These are phyloP conservation scores for Ecdyonurus torrentis DNA, from an alignment of 2,888 invertebrate genomes.

Conservation along the genomic window DNA sequence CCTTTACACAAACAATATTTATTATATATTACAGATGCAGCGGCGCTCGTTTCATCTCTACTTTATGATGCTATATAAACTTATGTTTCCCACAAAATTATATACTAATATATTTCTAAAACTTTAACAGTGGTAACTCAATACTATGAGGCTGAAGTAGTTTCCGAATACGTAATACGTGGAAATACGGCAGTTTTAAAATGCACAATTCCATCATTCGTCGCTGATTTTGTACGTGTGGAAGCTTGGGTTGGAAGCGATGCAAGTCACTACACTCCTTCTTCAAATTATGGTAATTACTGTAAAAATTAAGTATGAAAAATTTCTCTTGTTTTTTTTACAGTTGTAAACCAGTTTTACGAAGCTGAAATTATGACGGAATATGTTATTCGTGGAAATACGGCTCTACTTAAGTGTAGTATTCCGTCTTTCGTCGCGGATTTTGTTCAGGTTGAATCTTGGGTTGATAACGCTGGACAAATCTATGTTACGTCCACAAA, in stretches of 20 bases:
- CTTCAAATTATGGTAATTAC: slow-evolving; percentile 52
- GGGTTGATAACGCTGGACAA: slow-evolving; percentile 31
- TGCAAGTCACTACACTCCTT: slow-evolving; percentile 50
- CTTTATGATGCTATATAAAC: too few species aligned
- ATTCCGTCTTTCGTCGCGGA: slow-evolving; percentile 59
- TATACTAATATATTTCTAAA: background rate
- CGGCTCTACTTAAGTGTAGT: slow-evolving; percentile 52
- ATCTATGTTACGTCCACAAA: background rate
- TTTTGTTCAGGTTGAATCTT: slow-evolving; percentile 50
- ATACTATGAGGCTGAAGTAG: slow-evolving; percentile 15
- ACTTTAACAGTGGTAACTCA: slow-evolving; percentile 15
- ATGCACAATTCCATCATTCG: slow-evolving; percentile 29
- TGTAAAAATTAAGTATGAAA: background rate
- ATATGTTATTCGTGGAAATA: slow-evolving; percentile 56
- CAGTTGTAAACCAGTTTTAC: slow-evolving; percentile 56
- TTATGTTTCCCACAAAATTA: too few species aligned
- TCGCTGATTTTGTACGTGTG: slow-evolving; percentile 28
- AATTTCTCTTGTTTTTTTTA: background rate
- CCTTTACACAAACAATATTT: too few species aligned
- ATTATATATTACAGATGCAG: too few species aligned
- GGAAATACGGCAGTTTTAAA: slow-evolving; percentile 28
- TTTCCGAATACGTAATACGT: slow-evolving; percentile 22
- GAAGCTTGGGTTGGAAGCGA: slow-evolving; percentile 31
- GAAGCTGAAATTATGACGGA: slow-evolving; percentile 54
- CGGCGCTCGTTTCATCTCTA: too few species aligned